Evolutionary conservation across 2,888 invertebrate species (phyloP).

Genomic region (Ditylenchus weischeri): DNA sequence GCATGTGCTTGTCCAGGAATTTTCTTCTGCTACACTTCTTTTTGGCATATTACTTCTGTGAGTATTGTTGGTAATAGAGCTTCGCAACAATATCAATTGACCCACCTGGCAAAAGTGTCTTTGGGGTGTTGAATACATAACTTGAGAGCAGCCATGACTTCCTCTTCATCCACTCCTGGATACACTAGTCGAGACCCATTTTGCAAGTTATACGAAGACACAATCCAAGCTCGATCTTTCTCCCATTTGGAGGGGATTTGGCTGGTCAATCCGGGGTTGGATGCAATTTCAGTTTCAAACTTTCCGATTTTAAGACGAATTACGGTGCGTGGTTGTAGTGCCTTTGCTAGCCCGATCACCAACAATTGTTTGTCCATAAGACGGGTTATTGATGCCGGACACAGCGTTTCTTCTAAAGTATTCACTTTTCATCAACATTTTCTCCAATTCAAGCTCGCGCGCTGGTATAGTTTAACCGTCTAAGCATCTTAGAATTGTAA

Average conservation of each 20-base stretch:
- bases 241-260: constrained; percentile 37
- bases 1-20: constrained; percentile 16
- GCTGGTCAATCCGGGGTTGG: constrained; percentile 30
- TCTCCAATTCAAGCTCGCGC: too few relatives aligned
- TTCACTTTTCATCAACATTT: too few relatives aligned
- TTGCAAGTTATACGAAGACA: constrained; percentile 18
- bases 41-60: constrained; percentile 37
- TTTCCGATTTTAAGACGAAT: constrained; percentile 28
- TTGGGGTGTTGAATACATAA: constrained; percentile 30
- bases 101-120: constrained; percentile 33
- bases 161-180: constrained; percentile 27
- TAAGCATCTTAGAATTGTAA: too few relatives aligned
- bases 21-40: too few relatives aligned
- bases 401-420: constrained; percentile 14
- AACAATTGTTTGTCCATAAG: constrained; percentile 31
- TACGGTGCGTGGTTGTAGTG: constrained; percentile 18
- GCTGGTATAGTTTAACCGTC: too few relatives aligned
- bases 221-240: constrained; percentile 33
- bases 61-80: constrained; percentile 7
- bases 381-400: constrained; percentile 29
- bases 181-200: constrained; percentile 26
- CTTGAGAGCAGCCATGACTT: constrained; percentile 13
- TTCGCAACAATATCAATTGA: neutral
- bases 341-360: constrained; percentile 23
- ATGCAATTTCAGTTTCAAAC: constrained; percentile 29